A percentile compares a stretch with the other conserved stretches of the same genome.
Evolutionary conservation across 2,888 invertebrate species (phyloP).

Genomic region (Tipula lateralis): DNA sequence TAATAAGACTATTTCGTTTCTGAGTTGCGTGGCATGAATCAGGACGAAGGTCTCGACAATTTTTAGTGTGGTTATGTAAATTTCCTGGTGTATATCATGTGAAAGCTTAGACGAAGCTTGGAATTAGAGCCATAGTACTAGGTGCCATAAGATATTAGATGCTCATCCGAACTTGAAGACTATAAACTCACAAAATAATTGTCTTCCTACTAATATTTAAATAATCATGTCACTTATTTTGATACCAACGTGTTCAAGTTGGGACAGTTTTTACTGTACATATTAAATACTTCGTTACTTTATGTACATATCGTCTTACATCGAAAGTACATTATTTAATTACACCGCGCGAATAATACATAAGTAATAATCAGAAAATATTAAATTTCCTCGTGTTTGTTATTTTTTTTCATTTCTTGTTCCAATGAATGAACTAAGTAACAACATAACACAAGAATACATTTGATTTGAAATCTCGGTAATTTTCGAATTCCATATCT

Average conservation of each 20-base stretch:
- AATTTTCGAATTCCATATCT: slow-evolving; percentile 5
- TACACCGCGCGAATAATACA: neutral
- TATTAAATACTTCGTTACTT: neutral
- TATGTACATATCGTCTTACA: neutral
- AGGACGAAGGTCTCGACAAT: too few species aligned
- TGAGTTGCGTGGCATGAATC: too few species aligned
- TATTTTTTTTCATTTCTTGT: neutral
- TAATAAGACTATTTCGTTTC: too few species aligned
- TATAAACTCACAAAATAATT: too few species aligned
- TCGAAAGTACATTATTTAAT: neutral
- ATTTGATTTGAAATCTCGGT: neutral
- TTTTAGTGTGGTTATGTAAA: too few species aligned
- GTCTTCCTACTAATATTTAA: too few species aligned
- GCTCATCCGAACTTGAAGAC: too few species aligned
- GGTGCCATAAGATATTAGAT: too few species aligned
- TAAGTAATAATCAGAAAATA: neutral
- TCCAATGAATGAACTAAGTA: neutral
- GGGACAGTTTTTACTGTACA: neutral
- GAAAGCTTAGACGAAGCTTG: too few species aligned
- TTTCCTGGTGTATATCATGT: too few species aligned
- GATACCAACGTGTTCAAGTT: neutral
- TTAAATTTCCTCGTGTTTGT: neutral
- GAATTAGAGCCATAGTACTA: too few species aligned
- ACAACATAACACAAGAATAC: neutral
- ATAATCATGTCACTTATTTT: too few species aligned